Base-by-base conservation (phyloP, 2,113 vertebrate genomes). In the Pandion haliaetus region DNA sequence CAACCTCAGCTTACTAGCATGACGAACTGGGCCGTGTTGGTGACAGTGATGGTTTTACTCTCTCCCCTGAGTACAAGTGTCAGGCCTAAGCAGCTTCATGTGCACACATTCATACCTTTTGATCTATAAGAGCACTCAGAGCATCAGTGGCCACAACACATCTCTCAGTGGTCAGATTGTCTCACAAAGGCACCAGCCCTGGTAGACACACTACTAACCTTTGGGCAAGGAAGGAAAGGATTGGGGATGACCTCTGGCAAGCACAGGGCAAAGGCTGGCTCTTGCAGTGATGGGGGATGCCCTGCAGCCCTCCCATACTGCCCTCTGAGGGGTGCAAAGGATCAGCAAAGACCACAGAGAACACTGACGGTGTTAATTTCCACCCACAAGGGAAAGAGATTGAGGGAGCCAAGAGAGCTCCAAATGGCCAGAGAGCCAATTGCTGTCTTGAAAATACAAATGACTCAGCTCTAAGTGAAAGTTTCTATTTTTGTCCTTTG, bases 401-500 rank as follows among this genome's bases (percentile, higher is more conserved):
- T 36, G 57, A 88, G 26, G 69, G 54, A 88, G 69, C 18, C 32
- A 34, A 52, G 47, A 44, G 34, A 93, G 55, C 76, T 90, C 62
- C 65, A 83, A 88, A 83, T 10, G 24, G 62, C 90, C 72, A 70
- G 32, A 87, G 31, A 29, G 26, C 26, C 61, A 23, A 49, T 1
- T 72, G 73, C 73, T 32, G 13, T 44, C 77, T 32, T 82, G 82
- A 95, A 94, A 95, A 93, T 17, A 88, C 10, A 5, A 82, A 71
- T 95, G 95, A 97, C 83, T 97, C 97, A 96, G 91, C 92, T 88
- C 57, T 73, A 78, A 93, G 71, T 69, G 52, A 91, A 92, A 93
- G 88, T 87, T 93, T 70, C 92, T 94, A 95, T 95, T 96, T 90
- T 70, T 58, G 69, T 62, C 47, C 81, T 92, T 66, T 90, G 89